A percentile compares a stretch with the other conserved stretches of the same genome.
Evolutionary conservation across 2,113 vertebrate species (phyloP).

Genomic region (Notothenia coriiceps): DNA sequence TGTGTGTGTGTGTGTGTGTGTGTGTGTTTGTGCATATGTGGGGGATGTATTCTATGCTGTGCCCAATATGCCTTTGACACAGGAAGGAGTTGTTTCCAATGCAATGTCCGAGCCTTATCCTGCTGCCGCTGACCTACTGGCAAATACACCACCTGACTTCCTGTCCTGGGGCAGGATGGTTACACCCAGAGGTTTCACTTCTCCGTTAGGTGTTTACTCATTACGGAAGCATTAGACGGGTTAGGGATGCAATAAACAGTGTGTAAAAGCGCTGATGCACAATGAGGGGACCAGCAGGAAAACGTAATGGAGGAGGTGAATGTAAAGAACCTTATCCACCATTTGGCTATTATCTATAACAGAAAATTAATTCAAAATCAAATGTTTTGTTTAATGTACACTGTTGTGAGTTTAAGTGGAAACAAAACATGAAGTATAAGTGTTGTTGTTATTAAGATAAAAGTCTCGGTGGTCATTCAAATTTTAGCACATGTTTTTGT

Average conservation of each 20-base stretch:
- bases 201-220: not conserved
- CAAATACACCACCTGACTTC: conserved; percentile 46
- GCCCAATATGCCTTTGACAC: conserved; percentile 1
- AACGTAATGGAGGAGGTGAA: not conserved
- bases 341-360: not conserved
- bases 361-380: not conserved
- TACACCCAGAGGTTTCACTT: conserved; percentile 21
- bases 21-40: not conserved
- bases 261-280: not conserved
- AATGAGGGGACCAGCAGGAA: not conserved
- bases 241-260: not conserved
- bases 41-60: not conserved
- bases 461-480: not conserved
- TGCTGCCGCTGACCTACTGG: conserved; percentile 40
- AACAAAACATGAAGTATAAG: not conserved
- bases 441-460: not conserved
- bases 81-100: conserved; percentile 66
- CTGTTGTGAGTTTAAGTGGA: not conserved
- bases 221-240: not conserved
- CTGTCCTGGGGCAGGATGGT: conserved; percentile 20
- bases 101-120: conserved; percentile 54
- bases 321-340: not conserved
- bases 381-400: not conserved
- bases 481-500: not conserved
- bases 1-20: not conserved